Evolutionary conservation across 2,888 invertebrate species (phyloP), one percentile per base, ranked within the genome.

Genomic region (Caenorhabditis auriculariae): DNA sequence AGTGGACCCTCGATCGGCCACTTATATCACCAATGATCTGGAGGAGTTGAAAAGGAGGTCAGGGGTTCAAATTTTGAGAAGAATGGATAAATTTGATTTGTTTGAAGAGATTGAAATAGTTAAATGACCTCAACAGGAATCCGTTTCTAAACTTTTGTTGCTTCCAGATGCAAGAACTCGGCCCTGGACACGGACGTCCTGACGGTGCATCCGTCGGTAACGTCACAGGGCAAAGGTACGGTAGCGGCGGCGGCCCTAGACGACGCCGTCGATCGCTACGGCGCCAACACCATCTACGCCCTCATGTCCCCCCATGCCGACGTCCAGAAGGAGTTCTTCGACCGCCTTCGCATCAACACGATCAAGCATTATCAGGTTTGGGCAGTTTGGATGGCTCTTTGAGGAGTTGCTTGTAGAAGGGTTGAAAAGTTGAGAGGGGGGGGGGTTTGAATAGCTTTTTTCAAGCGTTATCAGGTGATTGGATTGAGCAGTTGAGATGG

Each of bases 281-380:
- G 79, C 17, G 70, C 76, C 6, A 75, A 76, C 37, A 74, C 66
- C 4, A 75, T 80, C 39, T 78, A 75, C 54, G 57, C 78, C 6
- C 55, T 79, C 12, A 50, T 78, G 0, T 72, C 76, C 1, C 80
- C 80, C 1, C 66, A 75, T 56, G 87, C 88, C 78, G 88, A 89
- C 74, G 86, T 90, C 70, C 88, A 88, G 74, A 84, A 88, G 44
- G 93, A 93, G 81, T 93, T 91, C 84, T 86, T 95, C 43, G 95
- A 96, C 81, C 86, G 94, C 78, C 90, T 93, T 12, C 88, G 94
- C 59, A 93, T 96, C 91, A 95, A 94, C 84, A 93, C 93, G 2
- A 91, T 96, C 66, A 84, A 86, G 69, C 89, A 89, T 68, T 89
- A 88, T 83, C 94, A 94, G 86, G 88, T 76, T 19, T n/a, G n/a